phyloP scores from a whole-genome alignment of 1,140 invertebrate genomes.

The Hycleus cichorii region DNA sequence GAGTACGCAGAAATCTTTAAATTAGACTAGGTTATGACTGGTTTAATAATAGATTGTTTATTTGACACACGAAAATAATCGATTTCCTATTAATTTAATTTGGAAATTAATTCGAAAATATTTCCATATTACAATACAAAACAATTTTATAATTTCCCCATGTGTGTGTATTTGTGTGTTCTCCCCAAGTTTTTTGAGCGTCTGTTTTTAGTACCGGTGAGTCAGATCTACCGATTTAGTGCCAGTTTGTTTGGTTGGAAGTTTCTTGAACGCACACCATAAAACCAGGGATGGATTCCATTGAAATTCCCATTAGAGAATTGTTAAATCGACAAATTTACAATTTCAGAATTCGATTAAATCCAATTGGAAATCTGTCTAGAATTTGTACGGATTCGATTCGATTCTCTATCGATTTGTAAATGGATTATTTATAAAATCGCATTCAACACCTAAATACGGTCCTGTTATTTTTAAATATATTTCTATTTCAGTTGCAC shows the following conservation, averaged over 20 bases:
- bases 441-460: not conserved
- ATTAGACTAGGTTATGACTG: too few species aligned
- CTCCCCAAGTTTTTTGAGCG: not conserved
- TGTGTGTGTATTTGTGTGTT: too few species aligned
- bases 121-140: too few species aligned
- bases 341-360: too few species aligned
- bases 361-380: too few species aligned
- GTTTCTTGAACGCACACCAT: constrained; percentile 6
- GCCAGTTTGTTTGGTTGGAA: constrained; percentile 31
- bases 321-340: not conserved
- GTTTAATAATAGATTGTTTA: too few species aligned
- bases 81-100: too few species aligned
- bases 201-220: constrained; percentile 31
- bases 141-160: too few species aligned
- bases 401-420: not conserved
- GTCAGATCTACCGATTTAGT: constrained; percentile 27
- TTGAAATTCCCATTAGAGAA: not conserved
- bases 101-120: too few species aligned
- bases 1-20: too few species aligned
- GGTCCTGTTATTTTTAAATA: not conserved
- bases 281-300: not conserved
- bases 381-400: too few species aligned
- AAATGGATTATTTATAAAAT: not conserved
- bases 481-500: constrained; percentile 14
- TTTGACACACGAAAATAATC: too few species aligned